Evolutionary conservation across 2,113 vertebrate species (phyloP).

Genomic region (Entomyzon cyanotis): DNA sequence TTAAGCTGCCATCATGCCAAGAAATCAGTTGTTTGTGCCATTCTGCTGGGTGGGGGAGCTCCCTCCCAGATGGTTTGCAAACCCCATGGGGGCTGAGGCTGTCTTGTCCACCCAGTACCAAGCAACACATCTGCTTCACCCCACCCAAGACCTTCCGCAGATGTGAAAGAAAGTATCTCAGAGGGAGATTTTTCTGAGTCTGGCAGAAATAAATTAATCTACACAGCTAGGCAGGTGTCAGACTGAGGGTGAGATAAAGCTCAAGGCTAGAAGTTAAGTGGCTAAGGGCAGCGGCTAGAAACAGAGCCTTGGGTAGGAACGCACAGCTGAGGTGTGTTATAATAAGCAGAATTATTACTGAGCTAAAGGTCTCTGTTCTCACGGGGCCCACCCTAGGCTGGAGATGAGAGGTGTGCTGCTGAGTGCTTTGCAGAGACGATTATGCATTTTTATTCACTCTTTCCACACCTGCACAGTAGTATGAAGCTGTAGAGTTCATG

Average conservation of each 20-base stretch:
- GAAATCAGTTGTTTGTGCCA: not conserved
- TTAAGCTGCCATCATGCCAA: not conserved
- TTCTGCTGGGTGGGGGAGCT: not conserved
- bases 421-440: not conserved
- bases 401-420: conserved; percentile 11
- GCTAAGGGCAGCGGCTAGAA: not conserved
- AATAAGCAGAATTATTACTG: conserved; percentile 38
- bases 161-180: not conserved
- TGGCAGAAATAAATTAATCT: conserved; percentile 53
- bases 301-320: not conserved
- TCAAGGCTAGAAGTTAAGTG: conserved; percentile 5
- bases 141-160: not conserved
- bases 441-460: conserved; percentile 40
- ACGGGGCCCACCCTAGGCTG: rapidly evolving
- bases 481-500: conserved; percentile 16
- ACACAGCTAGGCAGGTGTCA: conserved; percentile 16
- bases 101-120: not conserved
- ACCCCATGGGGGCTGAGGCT: not conserved
- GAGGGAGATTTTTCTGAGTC: not conserved
- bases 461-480: conserved; percentile 26
- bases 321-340: not conserved
- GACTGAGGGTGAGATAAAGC: not conserved
- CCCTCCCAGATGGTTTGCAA: not conserved
- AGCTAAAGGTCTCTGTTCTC: conserved; percentile 46
- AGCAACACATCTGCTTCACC: not conserved